Evolutionary conservation across 2,888 invertebrate species (phyloP), one percentile per base, ranked within the genome.

Genomic region (Rhimphoctona megacephalus): DNA sequence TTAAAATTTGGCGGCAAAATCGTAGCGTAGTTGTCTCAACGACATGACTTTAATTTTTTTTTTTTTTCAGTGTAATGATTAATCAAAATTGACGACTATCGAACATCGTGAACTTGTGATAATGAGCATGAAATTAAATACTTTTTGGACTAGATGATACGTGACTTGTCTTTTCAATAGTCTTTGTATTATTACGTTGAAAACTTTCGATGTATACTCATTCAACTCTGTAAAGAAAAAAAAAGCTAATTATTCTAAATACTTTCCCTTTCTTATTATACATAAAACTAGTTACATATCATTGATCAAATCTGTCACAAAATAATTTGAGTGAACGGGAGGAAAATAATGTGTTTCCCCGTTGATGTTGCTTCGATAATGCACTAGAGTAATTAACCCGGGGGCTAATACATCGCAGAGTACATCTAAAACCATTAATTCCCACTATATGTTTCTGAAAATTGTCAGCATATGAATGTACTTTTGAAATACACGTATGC

Each of bases 391-490:
- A 57, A 73, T 73, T 73, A 73, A 57, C 25, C 73, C 54, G 22
- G 1, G 57, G 73, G 73, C 57, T 57, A 57, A 57, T 73, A 22
- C 74, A 22, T 39, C 17, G 39, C 74, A 9, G 25, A 43, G 39
- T 43, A 39, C 39, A 39, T 36, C 8, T 33, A 33, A n/a, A 39
- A 8, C 17, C 74, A 25, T 22, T 57, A 43, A 57, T 74, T 74
- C 25, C 7, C 7, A 7, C 54, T 36, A 14, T 6, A 30, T 19
- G 39, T 57, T 74, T 74, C 3, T n/a, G n/a, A 74, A 74, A 43
- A 57, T 25, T 66, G 54, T 76, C 80, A 66, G 14, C 39, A 67
- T 69, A 52, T 66, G 19, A 57, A 49, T 22, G 36, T 74, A 39
- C 17, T 46, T 22, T 70, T 57, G 30, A 52, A 54, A 64, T 39